Evolutionary conservation across 1,140 invertebrate genomes (phyloP), one percentile per base, ranked within the genome.

Genomic region (Drosophila ercepeae): DNA sequence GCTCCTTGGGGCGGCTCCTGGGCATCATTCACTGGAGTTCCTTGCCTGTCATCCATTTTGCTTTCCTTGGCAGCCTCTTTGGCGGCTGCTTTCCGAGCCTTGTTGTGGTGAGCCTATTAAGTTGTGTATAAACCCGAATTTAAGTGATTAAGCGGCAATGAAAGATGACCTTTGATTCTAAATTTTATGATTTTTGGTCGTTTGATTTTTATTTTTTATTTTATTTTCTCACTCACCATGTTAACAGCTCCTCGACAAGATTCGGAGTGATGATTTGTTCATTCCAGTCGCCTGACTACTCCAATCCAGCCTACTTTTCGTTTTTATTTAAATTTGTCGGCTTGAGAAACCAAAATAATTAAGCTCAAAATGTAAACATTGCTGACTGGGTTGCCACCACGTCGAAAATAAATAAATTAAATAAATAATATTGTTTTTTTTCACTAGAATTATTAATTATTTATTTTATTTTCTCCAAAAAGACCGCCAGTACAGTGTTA

Each of bases 161-260:
- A 42, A 67, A 34, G 27, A 21, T 11, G 61, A 68, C 61, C 64
- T 68, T 68, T 68, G 60, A 25, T 63, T 53, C 16, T 27, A n/a
- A 11, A 32, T 32, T 32, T 14, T 60, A 45, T n/a, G 3, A 11
- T 32, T n/a, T 32, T 32, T 29, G 1, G 27, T 11, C 9, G 13
- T n/a, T n/a, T 13, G 11, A 11, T 27, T 32, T 23, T 46, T 25
- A 1, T 45, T 21, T 4, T n/a, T n/a, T 45, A 4, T 13, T 13
- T 8, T 14, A 45, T 3, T 6, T n/a, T 4, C 8, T 4, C 16
- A 25, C 45, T 4, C 27, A 67, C 64, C 64, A 68, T 68, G 9
- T 34, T 45, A n/a, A 21, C 27, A 61, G 27, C 36, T 67, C n/a
- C 45, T 23, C 44, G 19, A 18, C 1, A 8, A 9, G 13, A 19